Conservation (phyloP, 2,797 vertebrate genomes). For the Myotis findleyi region DNA sequence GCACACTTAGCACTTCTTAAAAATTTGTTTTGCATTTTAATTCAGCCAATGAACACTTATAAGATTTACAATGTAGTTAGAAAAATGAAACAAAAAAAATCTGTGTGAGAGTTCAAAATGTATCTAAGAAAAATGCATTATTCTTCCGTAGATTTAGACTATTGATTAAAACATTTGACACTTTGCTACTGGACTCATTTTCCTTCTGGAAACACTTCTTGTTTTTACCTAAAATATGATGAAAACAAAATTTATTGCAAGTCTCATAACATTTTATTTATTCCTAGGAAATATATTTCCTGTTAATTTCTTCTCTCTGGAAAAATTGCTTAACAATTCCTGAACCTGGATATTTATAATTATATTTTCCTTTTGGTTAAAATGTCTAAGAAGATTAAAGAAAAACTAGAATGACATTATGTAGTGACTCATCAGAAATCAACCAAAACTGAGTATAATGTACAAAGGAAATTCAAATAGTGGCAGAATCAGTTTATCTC, state of each 20-base stretch:
- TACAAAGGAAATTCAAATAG: not conserved
- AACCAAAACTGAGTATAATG: not conserved
- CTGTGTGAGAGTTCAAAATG: not conserved
- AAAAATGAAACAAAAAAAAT: constrained; percentile 48
- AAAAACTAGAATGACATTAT: not conserved
- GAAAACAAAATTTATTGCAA: not conserved
- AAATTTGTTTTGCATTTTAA: constrained; percentile 24
- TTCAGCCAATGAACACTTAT: constrained; percentile 35
- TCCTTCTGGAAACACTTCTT: constrained; percentile 22
- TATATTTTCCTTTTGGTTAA: constrained; percentile 12
- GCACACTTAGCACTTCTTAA: not conserved
- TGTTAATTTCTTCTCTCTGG: not conserved
- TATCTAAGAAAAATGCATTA: not conserved
- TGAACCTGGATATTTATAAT: not conserved
- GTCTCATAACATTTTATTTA: not conserved
- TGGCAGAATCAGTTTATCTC: too few relatives aligned
- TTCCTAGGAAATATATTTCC: not conserved
- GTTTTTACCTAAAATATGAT: constrained; percentile 18
- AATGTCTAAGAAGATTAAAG: not conserved
- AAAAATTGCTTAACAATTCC: not conserved
- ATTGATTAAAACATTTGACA: not conserved
- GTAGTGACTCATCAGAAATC: not conserved
- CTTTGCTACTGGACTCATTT: not conserved
- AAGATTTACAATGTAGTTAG: not conserved
- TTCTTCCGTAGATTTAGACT: not conserved